A percentile compares a stretch with the other conserved stretches of the same genome.
These are phyloP conservation scores for Coelopa frigida DNA, from an alignment of 1,140 invertebrate species.

Conservation along the genomic window DNA sequence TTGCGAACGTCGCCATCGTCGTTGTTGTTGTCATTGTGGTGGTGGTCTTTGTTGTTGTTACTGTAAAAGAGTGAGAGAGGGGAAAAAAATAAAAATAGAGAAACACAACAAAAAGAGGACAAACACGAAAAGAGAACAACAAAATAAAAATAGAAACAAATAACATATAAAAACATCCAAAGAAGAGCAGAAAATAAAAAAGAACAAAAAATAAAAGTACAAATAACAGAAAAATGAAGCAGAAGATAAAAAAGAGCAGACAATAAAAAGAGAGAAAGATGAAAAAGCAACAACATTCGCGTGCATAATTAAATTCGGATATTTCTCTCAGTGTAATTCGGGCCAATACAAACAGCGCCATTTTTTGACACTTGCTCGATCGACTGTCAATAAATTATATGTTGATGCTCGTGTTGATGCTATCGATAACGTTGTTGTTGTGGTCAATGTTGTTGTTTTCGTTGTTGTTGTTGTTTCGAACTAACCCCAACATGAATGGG, in stretches of 20 bases:
- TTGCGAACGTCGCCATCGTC: too few relatives aligned
- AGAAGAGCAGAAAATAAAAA: background rate
- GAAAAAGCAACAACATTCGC: background rate
- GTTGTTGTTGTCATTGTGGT: conserved; percentile 16
- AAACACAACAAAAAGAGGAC: background rate
- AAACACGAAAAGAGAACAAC: background rate
- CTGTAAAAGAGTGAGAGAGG: conserved; percentile 16
- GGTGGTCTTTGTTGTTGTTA: conserved; percentile 18
- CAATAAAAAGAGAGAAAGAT: background rate
- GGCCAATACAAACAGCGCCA: too few relatives aligned
- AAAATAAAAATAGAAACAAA: background rate
- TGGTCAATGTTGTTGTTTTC: too few relatives aligned
- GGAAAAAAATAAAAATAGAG: conserved; percentile 15
- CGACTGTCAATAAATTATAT: too few relatives aligned
- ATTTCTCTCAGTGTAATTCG: too few relatives aligned
- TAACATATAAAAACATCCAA: background rate
- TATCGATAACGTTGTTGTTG: too few relatives aligned
- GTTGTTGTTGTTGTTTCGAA: too few relatives aligned
- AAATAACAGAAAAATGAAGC: conserved; percentile 1
- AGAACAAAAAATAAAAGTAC: background rate
- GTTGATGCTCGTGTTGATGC: too few relatives aligned
- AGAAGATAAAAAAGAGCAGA: background rate
- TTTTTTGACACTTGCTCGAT: too few relatives aligned
- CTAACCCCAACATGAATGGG: too few relatives aligned
- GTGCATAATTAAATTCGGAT: too few relatives aligned